Conservation (phyloP, 2,888 invertebrate genomes). For the Ganaspis brasiliensis region DNA sequence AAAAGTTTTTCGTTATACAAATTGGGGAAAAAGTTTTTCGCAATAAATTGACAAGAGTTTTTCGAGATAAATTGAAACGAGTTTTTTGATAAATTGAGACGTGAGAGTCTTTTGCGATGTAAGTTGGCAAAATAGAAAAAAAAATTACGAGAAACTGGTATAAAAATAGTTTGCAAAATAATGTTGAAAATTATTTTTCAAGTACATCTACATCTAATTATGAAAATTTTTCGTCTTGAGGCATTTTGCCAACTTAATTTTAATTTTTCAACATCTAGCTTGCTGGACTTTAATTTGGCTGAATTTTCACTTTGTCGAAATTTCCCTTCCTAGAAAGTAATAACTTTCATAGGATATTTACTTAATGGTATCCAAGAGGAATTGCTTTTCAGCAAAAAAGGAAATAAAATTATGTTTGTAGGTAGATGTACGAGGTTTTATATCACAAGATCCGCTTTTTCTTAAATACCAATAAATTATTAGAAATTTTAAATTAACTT, state of each 20-base stretch:
- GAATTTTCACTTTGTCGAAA: constrained; percentile 33
- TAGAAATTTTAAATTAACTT: not conserved
- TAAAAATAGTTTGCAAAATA: no score
- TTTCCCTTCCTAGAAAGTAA: constrained; percentile 16
- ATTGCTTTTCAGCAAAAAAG: not conserved
- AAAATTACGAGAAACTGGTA: no score
- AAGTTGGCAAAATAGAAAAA: no score
- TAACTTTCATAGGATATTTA: constrained; percentile 11
- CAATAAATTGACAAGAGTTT: no score
- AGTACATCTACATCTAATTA: not conserved
- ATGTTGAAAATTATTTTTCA: no score
- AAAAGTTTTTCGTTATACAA: no score
- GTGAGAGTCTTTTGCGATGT: no score
- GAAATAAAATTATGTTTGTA: not conserved
- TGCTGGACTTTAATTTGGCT: constrained; percentile 35
- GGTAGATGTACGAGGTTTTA: not conserved
- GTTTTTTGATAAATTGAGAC: no score
- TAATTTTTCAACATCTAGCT: constrained; percentile 26
- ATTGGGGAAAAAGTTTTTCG: no score
- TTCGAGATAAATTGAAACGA: no score
- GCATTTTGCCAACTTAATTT: constrained; percentile 33
- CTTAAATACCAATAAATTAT: not conserved
- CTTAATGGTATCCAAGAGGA: constrained; percentile 4
- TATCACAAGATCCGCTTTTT: no score
- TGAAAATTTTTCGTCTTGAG: not conserved